phyloP scores from a whole-genome alignment of 2,797 vertebrate species.

The Lepilemur septentrionalis region DNA sequence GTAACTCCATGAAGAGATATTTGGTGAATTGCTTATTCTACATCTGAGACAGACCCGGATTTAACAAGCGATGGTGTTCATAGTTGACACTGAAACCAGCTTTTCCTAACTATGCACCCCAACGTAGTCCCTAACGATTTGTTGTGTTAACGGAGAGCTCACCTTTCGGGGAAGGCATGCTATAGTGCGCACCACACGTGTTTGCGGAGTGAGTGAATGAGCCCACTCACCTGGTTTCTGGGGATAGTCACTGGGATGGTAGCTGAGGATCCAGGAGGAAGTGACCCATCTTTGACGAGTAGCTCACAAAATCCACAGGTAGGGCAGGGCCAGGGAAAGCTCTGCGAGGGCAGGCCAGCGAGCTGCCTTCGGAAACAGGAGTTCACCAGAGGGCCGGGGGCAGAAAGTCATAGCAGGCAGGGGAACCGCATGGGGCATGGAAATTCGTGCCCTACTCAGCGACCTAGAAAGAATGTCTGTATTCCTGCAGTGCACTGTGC shows the following conservation, averaged over 20 bases:
- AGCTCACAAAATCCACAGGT: not conserved
- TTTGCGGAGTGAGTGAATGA: not conserved
- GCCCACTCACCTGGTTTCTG: not conserved
- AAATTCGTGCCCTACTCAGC: not conserved
- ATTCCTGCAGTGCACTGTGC: not conserved
- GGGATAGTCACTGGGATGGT: not conserved
- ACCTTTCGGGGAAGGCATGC: not conserved
- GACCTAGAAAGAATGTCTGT: not conserved
- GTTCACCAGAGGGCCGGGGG: not conserved
- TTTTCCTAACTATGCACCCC: not conserved
- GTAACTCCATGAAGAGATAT: not conserved
- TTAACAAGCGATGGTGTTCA: not conserved
- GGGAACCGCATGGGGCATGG: not conserved
- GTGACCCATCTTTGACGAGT: not conserved
- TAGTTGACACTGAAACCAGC: not conserved
- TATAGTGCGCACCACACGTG: not conserved
- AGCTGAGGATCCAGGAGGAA: not conserved
- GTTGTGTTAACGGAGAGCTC: not conserved
- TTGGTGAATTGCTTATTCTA: not conserved
- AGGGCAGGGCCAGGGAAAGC: not conserved
- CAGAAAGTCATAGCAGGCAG: not conserved
- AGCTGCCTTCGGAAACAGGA: not conserved
- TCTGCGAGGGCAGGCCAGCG: not conserved
- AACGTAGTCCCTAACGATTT: not conserved
- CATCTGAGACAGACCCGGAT: not conserved